phyloP scores from a whole-genome alignment of 2,113 vertebrate species.

The Piprites chloris region DNA sequence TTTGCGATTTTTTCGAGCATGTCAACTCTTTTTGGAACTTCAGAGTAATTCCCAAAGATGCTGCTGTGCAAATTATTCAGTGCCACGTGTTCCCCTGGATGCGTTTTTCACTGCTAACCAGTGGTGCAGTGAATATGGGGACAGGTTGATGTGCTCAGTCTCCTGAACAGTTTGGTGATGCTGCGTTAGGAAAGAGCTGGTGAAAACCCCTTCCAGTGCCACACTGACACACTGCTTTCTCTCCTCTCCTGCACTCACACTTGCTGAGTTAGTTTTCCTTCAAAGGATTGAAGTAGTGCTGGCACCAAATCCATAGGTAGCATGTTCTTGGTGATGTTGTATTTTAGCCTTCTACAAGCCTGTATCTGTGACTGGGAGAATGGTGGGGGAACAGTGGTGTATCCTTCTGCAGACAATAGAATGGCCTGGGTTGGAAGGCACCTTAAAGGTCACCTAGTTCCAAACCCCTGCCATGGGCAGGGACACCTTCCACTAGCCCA shows the following conservation, averaged over 20 bases:
- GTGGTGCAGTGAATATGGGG: neutral
- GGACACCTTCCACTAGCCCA: too few relatives aligned
- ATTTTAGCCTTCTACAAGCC: neutral
- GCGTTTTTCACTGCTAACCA: neutral
- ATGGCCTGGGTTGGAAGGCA: too few relatives aligned
- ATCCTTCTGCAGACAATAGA: neutral
- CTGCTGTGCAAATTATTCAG: neutral
- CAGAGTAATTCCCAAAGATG: neutral
- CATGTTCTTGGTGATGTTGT: neutral
- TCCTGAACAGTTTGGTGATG: neutral
- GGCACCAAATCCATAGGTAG: neutral
- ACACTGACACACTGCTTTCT: neutral
- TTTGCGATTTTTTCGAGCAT: neutral
- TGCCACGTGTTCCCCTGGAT: neutral
- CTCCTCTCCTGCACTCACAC: neutral
- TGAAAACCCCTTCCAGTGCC: neutral
- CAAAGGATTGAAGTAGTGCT: neutral
- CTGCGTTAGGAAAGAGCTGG: neutral
- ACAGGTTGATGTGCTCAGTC: neutral
- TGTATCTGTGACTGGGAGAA: neutral
- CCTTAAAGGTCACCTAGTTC: too few relatives aligned
- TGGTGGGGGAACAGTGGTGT: neutral
- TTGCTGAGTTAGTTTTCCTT: neutral
- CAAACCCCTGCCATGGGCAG: too few relatives aligned
- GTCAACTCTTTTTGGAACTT: neutral